A percentile compares a stretch with the other conserved stretches of the same genome.
Evolutionary conservation across 2,113 vertebrate species (phyloP).

Genomic region (Heteronetta atricapilla): DNA sequence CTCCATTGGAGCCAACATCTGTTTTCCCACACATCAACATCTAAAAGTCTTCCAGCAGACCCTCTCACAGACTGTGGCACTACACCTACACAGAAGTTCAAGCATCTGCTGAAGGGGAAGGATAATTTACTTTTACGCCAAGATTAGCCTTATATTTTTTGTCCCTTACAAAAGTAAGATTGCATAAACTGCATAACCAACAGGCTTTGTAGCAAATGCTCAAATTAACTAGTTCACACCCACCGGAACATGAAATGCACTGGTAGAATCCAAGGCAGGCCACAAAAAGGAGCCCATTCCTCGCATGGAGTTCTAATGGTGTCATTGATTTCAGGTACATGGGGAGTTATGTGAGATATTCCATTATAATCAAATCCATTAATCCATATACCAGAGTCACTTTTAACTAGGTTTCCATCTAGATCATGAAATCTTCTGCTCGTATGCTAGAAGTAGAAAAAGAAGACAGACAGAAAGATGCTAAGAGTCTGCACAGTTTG

Average conservation of each 20-base stretch:
- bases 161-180: background rate
- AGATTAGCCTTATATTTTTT: background rate
- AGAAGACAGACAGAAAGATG: background rate
- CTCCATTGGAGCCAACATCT: background rate
- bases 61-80: background rate
- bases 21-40: background rate
- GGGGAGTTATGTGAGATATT: slow-evolving; percentile 88
- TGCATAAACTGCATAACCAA: background rate
- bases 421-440: slow-evolving; percentile 88
- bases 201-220: background rate
- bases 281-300: slow-evolving; percentile 88
- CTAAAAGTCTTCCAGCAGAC: background rate
- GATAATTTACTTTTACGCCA: background rate
- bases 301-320: slow-evolving; percentile 84
- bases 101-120: background rate
- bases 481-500: background rate
- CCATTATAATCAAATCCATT: slow-evolving; percentile 95
- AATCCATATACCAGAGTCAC: slow-evolving; percentile 94
- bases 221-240: slow-evolving; percentile 33
- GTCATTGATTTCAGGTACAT: slow-evolving; percentile 91
- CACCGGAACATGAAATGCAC: slow-evolving; percentile 92
- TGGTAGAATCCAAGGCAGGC: slow-evolving; percentile 94
- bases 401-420: slow-evolving; percentile 84
- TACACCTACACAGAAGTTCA: background rate
- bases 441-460: slow-evolving; percentile 78